These are phyloP conservation scores for Phalacrocorax pelagicus DNA, from an alignment of 2,113 vertebrate species.

Conservation along the genomic window DNA sequence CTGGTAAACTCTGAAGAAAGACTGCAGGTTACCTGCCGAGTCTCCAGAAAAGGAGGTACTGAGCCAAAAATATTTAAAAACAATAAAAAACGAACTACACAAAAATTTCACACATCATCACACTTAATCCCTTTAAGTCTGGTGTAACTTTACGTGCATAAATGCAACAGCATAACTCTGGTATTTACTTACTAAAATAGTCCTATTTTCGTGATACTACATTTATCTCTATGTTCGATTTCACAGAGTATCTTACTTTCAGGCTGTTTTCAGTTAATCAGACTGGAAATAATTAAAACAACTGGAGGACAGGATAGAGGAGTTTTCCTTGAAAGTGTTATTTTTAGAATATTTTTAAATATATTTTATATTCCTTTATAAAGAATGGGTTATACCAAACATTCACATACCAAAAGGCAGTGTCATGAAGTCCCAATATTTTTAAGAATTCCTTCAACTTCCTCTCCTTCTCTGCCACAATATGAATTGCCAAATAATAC, in stretches of 20 bases:
- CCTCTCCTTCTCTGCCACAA: conserved; percentile 96
- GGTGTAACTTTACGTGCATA: fast-evolving
- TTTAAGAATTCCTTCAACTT: conserved; percentile 93
- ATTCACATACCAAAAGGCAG: conserved; percentile 90
- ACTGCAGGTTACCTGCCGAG: not conserved
- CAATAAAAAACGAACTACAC: not conserved
- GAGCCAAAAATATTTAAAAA: not conserved
- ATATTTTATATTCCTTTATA: not conserved
- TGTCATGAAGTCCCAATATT: conserved; percentile 94
- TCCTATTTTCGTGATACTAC: not conserved
- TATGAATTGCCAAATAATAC: conserved; percentile 94
- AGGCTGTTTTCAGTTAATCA: not conserved
- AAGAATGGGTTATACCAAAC: fast-evolving
- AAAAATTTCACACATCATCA: not conserved
- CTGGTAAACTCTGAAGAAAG: not conserved
- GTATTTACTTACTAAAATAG: not conserved
- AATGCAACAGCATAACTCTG: not conserved
- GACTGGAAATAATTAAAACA: not conserved
- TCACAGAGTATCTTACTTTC: not conserved
- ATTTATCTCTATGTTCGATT: not conserved
- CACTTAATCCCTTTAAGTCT: not conserved
- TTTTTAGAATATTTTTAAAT: not conserved
- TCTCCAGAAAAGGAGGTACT: not conserved
- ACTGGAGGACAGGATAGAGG: not conserved
- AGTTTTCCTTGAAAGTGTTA: not conserved